phyloP scores from a whole-genome alignment of 2,888 invertebrate species.

The Brachylomia viminalis region DNA sequence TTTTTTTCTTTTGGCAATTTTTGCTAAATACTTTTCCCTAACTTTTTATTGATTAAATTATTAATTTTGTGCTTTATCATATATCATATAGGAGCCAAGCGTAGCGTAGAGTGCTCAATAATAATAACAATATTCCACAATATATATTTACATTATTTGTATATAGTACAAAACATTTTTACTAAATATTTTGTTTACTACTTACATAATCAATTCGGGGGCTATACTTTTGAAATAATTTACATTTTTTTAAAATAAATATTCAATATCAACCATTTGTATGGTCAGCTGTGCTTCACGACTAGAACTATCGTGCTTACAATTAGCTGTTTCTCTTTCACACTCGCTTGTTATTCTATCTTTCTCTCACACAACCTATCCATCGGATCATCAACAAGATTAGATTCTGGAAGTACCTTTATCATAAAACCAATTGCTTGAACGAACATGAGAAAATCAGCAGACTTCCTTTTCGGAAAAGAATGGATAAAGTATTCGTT shows the following conservation, averaged over 20 bases:
- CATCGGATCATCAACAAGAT: slow-evolving; percentile 47
- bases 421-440: slow-evolving; percentile 25
- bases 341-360: slow-evolving; percentile 53
- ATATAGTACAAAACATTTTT: slow-evolving; percentile 85
- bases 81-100: slow-evolving; percentile 78
- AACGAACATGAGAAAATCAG: slow-evolving; percentile 23
- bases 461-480: slow-evolving; percentile 13
- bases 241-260: slow-evolving; percentile 66
- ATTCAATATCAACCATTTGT: slow-evolving; percentile 69
- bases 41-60: slow-evolving; percentile 64
- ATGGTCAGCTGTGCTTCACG: slow-evolving; percentile 72
- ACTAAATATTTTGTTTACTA: slow-evolving; percentile 83
- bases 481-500: slow-evolving; percentile 34
- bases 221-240: slow-evolving; percentile 68
- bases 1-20: slow-evolving; percentile 70
- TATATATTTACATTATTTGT: slow-evolving; percentile 75
- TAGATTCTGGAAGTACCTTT: slow-evolving; percentile 14
- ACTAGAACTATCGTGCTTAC: slow-evolving; percentile 77
- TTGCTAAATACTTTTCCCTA: slow-evolving; percentile 67
- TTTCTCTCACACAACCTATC: slow-evolving; percentile 33
- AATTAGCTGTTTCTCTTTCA: slow-evolving; percentile 67
- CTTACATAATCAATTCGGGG: slow-evolving; percentile 78
- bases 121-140: slow-evolving; percentile 62
- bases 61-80: slow-evolving; percentile 68
- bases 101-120: slow-evolving; percentile 77